phyloP scores from a whole-genome alignment of 2,888 invertebrate genomes.

The Leucophora obtusa region DNA sequence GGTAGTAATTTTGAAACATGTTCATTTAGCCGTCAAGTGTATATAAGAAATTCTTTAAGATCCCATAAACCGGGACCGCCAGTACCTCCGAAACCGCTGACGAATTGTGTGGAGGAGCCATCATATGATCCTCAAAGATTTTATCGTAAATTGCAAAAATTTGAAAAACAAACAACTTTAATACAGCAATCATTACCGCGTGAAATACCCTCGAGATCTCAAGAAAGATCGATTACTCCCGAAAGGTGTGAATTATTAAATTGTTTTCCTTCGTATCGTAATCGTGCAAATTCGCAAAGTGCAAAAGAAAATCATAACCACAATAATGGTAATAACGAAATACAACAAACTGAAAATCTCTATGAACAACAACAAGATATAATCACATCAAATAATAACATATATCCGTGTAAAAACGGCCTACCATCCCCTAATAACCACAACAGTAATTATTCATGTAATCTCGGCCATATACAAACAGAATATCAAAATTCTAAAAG shows the following conservation, averaged over 20 bases:
- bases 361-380: not conserved
- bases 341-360: constrained; percentile 19
- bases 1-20: constrained; percentile 59
- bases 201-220: constrained; percentile 21
- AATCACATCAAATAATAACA: not conserved
- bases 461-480: not conserved
- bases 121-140: constrained; percentile 70
- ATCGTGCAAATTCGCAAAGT: constrained; percentile 47
- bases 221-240: constrained; percentile 63
- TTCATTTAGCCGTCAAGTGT: constrained; percentile 47
- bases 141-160: constrained; percentile 69
- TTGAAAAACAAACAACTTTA: constrained; percentile 67
- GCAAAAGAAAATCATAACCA: constrained; percentile 56
- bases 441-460: constrained; percentile 13
- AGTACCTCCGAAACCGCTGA: constrained; percentile 67
- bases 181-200: constrained; percentile 46
- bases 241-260: constrained; percentile 70
- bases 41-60: constrained; percentile 52
- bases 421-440: not conserved
- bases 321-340: constrained; percentile 3
- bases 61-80: constrained; percentile 64
- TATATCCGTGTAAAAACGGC: not conserved
- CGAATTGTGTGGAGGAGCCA: constrained; percentile 28
- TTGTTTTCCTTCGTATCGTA: constrained; percentile 67
- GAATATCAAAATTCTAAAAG: constrained; percentile 60